Conservation (phyloP, 2,888 invertebrate genomes). For the Rhagonycha lutea region DNA sequence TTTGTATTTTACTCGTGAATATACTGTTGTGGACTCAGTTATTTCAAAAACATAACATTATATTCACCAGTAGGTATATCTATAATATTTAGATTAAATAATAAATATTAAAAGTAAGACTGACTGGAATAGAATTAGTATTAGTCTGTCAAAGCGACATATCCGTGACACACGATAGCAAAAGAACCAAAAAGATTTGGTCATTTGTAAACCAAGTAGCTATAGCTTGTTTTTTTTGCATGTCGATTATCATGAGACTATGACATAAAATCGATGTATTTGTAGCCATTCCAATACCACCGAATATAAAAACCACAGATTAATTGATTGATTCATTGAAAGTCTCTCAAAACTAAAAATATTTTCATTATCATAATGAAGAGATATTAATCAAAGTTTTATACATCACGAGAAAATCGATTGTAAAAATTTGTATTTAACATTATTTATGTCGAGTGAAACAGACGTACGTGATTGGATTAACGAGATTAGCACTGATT, state of each 20-base stretch:
- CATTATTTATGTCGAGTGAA: too few species aligned
- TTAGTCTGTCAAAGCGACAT: slow-evolving; percentile 27
- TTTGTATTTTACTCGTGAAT: slow-evolving; percentile 1
- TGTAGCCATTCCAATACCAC: not conserved
- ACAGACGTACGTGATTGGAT: too few species aligned
- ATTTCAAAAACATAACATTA: not conserved
- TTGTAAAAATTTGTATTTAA: too few species aligned
- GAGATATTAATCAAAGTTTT: not conserved
- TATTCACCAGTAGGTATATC: slow-evolving; percentile 4
- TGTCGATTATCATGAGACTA: not conserved
- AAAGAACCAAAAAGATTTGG: slow-evolving; percentile 22
- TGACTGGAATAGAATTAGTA: slow-evolving; percentile 29
- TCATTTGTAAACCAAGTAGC: not conserved
- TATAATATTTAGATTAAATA: not conserved
- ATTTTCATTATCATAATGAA: not conserved
- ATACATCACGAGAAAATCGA: too few species aligned
- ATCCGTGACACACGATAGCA: slow-evolving; percentile 22
- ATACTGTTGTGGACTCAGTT: slow-evolving; percentile 8
- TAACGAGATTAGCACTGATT: too few species aligned
- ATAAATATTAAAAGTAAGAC: slow-evolving; percentile 20
- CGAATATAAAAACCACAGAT: not conserved
- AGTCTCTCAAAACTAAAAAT: not conserved
- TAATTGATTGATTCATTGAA: not conserved
- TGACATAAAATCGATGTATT: not conserved
- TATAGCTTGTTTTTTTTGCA: not conserved